A percentile compares a stretch with the other conserved stretches of the same genome.
Conservation (phyloP, 2,797 vertebrate genomes). For the Chelidonichthys spinosus region DNA sequence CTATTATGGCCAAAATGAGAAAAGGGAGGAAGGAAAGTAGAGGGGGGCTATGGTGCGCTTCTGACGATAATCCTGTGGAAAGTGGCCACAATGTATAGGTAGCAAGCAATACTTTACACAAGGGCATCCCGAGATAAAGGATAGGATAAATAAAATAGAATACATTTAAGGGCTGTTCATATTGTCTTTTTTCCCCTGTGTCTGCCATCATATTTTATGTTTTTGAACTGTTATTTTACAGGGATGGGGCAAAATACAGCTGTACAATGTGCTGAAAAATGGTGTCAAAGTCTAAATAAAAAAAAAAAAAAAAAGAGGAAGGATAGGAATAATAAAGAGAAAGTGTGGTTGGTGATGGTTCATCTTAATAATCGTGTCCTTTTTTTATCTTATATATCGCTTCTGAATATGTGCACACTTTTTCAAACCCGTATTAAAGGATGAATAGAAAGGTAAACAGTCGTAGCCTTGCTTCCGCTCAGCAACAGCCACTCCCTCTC, state of each 20-base stretch:
- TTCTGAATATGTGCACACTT: not conserved
- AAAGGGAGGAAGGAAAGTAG: not conserved
- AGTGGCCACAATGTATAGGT: not conserved
- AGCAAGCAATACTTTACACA: not conserved
- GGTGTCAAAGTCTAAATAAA: too few species aligned
- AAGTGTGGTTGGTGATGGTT: not conserved
- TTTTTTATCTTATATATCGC: not conserved
- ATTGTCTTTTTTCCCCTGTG: too few species aligned
- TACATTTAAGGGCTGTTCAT: too few species aligned
- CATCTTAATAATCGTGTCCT: not conserved
- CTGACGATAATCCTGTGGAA: too few species aligned
- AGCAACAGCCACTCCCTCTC: conserved; percentile 46
- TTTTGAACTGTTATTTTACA: too few species aligned
- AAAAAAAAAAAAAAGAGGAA: too few species aligned
- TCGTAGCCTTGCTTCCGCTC: not conserved
- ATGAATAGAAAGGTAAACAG: conserved; percentile 14
- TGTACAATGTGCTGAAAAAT: too few species aligned
- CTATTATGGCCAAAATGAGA: conserved; percentile 9
- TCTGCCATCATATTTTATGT: too few species aligned
- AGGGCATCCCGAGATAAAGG: not conserved
- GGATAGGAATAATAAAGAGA: too few species aligned
- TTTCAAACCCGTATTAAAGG: not conserved
- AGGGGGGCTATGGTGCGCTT: not conserved
- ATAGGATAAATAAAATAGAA: not conserved
- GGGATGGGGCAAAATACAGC: too few species aligned